Evolutionary conservation across 2,888 invertebrate genomes (phyloP), one percentile per base, ranked within the genome.

Genomic region (Cheilosia variabilis): DNA sequence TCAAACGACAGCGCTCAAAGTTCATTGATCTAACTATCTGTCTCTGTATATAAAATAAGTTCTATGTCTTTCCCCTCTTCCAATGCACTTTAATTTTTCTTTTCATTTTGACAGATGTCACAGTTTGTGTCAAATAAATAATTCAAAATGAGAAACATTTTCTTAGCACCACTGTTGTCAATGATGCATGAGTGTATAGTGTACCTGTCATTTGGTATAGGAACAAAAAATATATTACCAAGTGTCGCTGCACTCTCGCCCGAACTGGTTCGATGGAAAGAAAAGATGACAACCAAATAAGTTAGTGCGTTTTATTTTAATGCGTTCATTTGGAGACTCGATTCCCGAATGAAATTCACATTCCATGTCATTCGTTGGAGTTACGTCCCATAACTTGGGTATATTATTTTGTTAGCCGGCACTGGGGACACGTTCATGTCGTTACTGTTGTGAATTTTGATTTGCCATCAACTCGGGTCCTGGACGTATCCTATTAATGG

Each of bases 241-340:
- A 73, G 60, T 60, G 73, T 66, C 73, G 45, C 60, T 60, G 80
- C 66, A 80, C 73, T 62, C 52, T 60, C 60, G 58, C n/a, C 22
- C 41, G 34, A 81, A 77, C 80, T 66, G 76, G 80, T 80, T 66
- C 62, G 47, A 22, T 43, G 13, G 9, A 60, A 72, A 72, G 53
- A 72, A 77, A 63, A 17, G 62, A 58, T 75, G 79, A 75, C 79
- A 76, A 86, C 71, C 76, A 77, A 86, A 86, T 86, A 68, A 76
- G 65, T 69, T 78, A 65, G 58, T 31, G 50, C 53, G 50, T 69
- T 75, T 75, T 75, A 75, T 79, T 75, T 79, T 43, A 75, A 72
- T 65, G 19, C 75, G 55, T 63, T 57, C 69, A 75, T 53, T 69
- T 34, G 31, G 45, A 27, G 22, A 55, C 63, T 86, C 75, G 76